A percentile compares a stretch with the other conserved stretches of the same genome.
Evolutionary conservation across 2,888 invertebrate species (phyloP).

Genomic region (Mellilla xanthometata): DNA sequence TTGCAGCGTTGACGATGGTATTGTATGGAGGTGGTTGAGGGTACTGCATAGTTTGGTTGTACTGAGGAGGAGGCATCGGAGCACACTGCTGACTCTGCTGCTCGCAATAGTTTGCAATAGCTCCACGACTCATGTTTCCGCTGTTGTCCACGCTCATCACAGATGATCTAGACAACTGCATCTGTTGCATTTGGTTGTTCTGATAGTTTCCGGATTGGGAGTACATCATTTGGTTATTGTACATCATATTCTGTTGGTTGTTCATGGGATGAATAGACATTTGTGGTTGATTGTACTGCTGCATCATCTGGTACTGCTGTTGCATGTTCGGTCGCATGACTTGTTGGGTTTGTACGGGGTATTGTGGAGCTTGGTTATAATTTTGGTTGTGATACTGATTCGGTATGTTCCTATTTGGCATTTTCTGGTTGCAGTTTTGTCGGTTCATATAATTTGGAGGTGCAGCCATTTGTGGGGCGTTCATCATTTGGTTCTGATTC

Average conservation of each 20-base stretch:
- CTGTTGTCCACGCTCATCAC: slow-evolving; percentile 76
- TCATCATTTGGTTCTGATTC: slow-evolving; percentile 50
- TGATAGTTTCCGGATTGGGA: slow-evolving; percentile 58
- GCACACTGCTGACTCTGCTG: slow-evolving; percentile 46
- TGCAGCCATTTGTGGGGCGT: slow-evolving; percentile 43
- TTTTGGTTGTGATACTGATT: slow-evolving; percentile 68
- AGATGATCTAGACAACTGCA: slow-evolving; percentile 74
- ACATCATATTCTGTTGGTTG: slow-evolving; percentile 55
- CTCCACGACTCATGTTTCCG: slow-evolving; percentile 65
- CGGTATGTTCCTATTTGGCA: slow-evolving; percentile 57
- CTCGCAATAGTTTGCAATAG: slow-evolving; percentile 67
- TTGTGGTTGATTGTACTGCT: slow-evolving; percentile 63
- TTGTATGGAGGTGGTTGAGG: slow-evolving; percentile 71
- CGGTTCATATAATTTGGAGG: slow-evolving; percentile 54
- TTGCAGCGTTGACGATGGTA: slow-evolving; percentile 65
- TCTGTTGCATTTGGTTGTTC: slow-evolving; percentile 60
- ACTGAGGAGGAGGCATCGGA: slow-evolving; percentile 55
- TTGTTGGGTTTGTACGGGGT: slow-evolving; percentile 62
- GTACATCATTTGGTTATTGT: slow-evolving; percentile 63
- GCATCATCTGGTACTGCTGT: slow-evolving; percentile 59
- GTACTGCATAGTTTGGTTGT: slow-evolving; percentile 66
- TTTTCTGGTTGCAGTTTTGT: slow-evolving; percentile 59
- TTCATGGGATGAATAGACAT: slow-evolving; percentile 53
- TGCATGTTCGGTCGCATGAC: slow-evolving; percentile 54
- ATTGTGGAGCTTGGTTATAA: slow-evolving; percentile 58